Percentiles rank a stretch among this genome's conserved stretches.
Conservation (phyloP, 2,113 vertebrate genomes). For the Grantiella picta region DNA sequence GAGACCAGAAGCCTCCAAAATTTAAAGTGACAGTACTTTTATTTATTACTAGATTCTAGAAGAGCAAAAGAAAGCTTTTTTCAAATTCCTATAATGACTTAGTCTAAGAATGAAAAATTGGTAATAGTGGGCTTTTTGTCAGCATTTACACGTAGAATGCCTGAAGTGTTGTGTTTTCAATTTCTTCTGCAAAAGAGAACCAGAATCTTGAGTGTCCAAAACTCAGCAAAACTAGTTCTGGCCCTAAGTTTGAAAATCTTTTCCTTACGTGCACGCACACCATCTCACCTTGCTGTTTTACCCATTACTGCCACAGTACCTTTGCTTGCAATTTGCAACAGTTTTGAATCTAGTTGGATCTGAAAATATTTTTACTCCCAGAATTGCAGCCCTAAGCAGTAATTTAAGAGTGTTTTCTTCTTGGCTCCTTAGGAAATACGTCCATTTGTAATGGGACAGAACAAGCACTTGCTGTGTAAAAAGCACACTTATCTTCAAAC, state of each 20-base stretch:
- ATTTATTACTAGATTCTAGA: neutral
- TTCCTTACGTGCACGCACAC: neutral
- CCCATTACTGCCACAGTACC: neutral
- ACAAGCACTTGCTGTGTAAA: neutral
- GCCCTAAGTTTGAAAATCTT: neutral
- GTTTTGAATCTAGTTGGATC: neutral
- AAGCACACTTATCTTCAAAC: neutral
- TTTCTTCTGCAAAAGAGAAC: neutral
- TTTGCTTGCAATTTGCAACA: neutral
- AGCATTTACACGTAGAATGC: neutral
- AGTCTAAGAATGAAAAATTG: neutral
- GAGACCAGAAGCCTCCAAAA: neutral
- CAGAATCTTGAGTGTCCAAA: neutral
- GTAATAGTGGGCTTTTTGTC: neutral
- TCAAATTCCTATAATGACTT: neutral
- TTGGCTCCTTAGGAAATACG: neutral
- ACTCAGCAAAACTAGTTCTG: neutral
- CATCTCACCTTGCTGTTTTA: neutral
- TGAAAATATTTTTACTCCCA: neutral
- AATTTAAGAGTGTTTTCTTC: neutral
- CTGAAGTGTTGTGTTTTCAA: neutral
- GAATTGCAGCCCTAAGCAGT: neutral
- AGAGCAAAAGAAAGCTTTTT: neutral
- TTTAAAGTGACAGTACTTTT: constrained; percentile 47
- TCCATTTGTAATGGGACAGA: neutral